Conservation (phyloP, 2,888 invertebrate genomes). For the Ormyrus labotus region DNA sequence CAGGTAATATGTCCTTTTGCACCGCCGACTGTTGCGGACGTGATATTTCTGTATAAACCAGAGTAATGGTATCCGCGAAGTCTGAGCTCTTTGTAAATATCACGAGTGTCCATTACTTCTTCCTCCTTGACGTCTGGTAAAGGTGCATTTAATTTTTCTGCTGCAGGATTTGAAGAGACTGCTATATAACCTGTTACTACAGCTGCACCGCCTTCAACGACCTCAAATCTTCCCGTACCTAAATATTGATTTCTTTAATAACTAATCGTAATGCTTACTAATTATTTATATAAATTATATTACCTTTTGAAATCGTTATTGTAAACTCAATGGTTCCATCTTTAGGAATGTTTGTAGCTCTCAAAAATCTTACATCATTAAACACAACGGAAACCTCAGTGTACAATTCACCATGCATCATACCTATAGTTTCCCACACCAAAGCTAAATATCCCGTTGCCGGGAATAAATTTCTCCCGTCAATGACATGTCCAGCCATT, state of each 20-base stretch:
- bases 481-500: slow-evolving; percentile 88
- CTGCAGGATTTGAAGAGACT: slow-evolving; percentile 76
- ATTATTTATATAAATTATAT: background rate
- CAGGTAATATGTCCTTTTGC: slow-evolving; percentile 75
- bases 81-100: slow-evolving; percentile 75
- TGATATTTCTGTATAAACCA: slow-evolving; percentile 77
- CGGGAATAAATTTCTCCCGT: slow-evolving; percentile 89
- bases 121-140: slow-evolving; percentile 57
- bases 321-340: slow-evolving; percentile 78
- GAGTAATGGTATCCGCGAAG: slow-evolving; percentile 78
- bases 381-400: slow-evolving; percentile 88
- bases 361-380: slow-evolving; percentile 88
- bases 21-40: slow-evolving; percentile 75
- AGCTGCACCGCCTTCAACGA: slow-evolving; percentile 83
- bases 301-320: slow-evolving; percentile 79
- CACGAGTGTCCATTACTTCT: slow-evolving; percentile 67
- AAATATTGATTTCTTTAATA: slow-evolving; percentile 21
- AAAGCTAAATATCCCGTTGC: slow-evolving; percentile 89
- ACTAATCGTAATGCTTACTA: too few species aligned
- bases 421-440: slow-evolving; percentile 86
- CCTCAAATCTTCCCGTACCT: slow-evolving; percentile 77
- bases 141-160: slow-evolving; percentile 66
- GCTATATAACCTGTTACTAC: slow-evolving; percentile 84
- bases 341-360: slow-evolving; percentile 88
- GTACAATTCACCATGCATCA: slow-evolving; percentile 81